Conservation (phyloP, 2,797 vertebrate species). For the Falco peregrinus region DNA sequence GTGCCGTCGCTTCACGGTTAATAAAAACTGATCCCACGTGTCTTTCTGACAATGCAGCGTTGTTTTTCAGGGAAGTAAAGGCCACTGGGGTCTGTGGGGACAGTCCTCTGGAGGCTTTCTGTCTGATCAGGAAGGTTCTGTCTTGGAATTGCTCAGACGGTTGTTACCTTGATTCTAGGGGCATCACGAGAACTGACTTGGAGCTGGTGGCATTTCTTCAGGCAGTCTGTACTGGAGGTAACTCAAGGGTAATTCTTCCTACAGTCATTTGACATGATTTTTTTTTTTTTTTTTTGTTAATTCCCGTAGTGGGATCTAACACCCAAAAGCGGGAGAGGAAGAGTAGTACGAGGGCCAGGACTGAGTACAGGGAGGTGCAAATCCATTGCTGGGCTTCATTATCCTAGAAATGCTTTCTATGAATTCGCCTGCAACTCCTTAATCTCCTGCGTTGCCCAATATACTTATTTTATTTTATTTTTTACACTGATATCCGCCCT, state of each 20-base stretch:
- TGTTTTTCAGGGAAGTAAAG: not conserved
- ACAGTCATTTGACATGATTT: fast-evolving
- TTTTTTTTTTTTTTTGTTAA: not conserved
- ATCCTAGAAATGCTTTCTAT: not conserved
- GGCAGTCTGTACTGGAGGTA: not conserved
- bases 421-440: not conserved
- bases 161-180: not conserved
- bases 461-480: not conserved
- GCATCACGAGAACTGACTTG: not conserved
- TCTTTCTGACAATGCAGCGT: not conserved
- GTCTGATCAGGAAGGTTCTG: not conserved
- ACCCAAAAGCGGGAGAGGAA: not conserved
- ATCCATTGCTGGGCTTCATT: not conserved
- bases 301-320: not conserved
- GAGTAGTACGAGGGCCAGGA: fast-evolving
- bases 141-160: not conserved
- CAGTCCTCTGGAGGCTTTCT: not conserved
- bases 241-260: not conserved
- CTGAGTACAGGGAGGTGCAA: not conserved
- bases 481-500: not conserved
- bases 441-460: not conserved
- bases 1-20: fast-evolving
- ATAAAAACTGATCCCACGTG: not conserved
- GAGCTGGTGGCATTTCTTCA: not conserved
- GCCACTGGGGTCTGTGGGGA: not conserved